Conservation (phyloP, 2,888 invertebrate species). For the Chesias legatella region DNA sequence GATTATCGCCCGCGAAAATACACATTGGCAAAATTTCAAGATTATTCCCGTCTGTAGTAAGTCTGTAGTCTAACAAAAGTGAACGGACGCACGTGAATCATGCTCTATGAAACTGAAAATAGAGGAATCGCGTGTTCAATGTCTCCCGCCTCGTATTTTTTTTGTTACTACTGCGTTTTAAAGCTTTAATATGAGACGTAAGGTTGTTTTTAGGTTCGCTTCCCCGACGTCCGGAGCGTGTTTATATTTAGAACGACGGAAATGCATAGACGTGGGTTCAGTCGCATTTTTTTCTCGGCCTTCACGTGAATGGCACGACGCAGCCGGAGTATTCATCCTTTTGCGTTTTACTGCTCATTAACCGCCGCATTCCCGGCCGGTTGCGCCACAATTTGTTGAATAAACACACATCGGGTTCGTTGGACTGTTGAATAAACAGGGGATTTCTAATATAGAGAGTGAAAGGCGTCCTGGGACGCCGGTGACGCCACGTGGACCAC, state of each 20-base stretch:
- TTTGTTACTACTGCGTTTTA: slow-evolving; percentile 43
- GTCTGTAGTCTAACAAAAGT: slow-evolving; percentile 71
- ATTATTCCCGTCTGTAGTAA: slow-evolving; percentile 72
- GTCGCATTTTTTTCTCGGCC: slow-evolving; percentile 56
- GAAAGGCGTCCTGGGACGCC: slow-evolving; percentile 45
- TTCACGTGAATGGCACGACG: slow-evolving; percentile 72
- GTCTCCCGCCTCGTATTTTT: slow-evolving; percentile 50
- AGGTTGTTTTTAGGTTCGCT: slow-evolving; percentile 44
- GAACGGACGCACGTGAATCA: slow-evolving; percentile 51
- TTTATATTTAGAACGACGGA: slow-evolving; percentile 75
- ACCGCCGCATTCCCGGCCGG: slow-evolving; percentile 31
- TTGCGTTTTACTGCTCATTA: slow-evolving; percentile 46
- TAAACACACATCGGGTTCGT: slow-evolving; percentile 52
- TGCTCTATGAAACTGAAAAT: slow-evolving; percentile 18
- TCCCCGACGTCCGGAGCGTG: slow-evolving; percentile 36
- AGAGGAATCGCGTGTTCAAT: slow-evolving; percentile 43
- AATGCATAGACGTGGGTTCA: slow-evolving; percentile 44
- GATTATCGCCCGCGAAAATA: slow-evolving; percentile 70
- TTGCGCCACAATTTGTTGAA: slow-evolving; percentile 47
- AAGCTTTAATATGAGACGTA: slow-evolving; percentile 31
- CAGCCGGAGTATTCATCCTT: slow-evolving; percentile 44
- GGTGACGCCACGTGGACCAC: slow-evolving; percentile 48
- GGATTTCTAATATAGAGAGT: slow-evolving; percentile 54
- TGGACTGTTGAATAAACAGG: slow-evolving; percentile 55
- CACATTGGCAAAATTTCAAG: slow-evolving; percentile 78